Evolutionary conservation across 2,888 invertebrate species (phyloP), one percentile per base, ranked within the genome.

Genomic region (Ephialtes manifestator): DNA sequence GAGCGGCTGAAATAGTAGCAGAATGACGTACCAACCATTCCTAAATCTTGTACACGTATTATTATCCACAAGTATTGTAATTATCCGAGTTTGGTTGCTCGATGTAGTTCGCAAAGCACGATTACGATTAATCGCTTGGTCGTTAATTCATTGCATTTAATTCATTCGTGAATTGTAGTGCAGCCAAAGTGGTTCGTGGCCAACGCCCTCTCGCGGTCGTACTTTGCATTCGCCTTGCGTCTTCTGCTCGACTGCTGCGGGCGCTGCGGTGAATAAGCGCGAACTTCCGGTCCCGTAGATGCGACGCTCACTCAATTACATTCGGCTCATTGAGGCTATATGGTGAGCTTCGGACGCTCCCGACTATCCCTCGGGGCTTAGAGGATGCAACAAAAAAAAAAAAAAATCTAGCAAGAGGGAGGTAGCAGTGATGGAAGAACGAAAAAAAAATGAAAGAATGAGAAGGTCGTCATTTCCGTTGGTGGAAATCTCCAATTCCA

Each of bases 81-180:
- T 72, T 58, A 43, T 72, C 24, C 35, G 58, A 24, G 60, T 53
- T 48, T n/a, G 48, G 11, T 7, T 39, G 28, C 15, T 20, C 46
- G 28, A n/a, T 74, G 4, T 88, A 89, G 20, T 24, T 8, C 1
- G 15, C 28, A 48, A 86, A 88, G 87, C 24, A 85, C 88, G 88
- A 92, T 90, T 89, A 90, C 90, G 90, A 92, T 92, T 92, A 93
- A 92, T 92, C 91, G 92, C 68, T 24, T 87, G 89, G 20, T 48
- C 43, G 48, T 93, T 93, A 92, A 93, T 93, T 93, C 92, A 92
- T 92, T 90, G 90, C 87, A 87, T 87, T 91, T 92, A 92, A 93
- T 93, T 93, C 92, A 90, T 92, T 91, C 92, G 92, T 90, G 91
- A 92, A 93, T 93, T 92, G 92, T 92, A 90, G 39, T 11, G 60